phyloP scores from a whole-genome alignment of 2,888 invertebrate genomes.

The Drosophila crucigera region DNA sequence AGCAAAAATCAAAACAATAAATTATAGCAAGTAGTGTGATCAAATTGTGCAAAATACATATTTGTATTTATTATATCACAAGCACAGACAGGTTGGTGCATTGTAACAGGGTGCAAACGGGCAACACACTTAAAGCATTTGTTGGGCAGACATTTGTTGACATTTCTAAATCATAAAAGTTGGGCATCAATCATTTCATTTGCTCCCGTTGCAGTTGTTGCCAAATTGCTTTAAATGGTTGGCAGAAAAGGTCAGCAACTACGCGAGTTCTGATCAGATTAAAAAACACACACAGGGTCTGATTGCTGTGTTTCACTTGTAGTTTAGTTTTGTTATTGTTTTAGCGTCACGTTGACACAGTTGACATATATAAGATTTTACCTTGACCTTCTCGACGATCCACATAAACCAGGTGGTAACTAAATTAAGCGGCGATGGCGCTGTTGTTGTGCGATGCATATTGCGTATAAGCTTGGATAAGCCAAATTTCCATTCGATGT shows the following conservation, averaged over 20 bases:
- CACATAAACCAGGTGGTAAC: constrained; percentile 97
- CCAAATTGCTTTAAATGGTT: constrained; percentile 85
- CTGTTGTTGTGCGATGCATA: constrained; percentile 99
- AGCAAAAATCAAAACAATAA: constrained; percentile 3
- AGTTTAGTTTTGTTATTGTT: constrained; percentile 12
- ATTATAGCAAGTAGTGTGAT: constrained; percentile 12
- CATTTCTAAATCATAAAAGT: constrained; percentile 36
- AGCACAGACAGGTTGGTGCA: constrained; percentile 32
- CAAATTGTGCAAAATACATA: constrained; percentile 24
- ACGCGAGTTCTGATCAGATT: constrained; percentile 53
- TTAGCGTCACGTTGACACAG: neutral
- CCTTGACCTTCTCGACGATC: constrained; percentile 92
- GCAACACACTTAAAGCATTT: constrained; percentile 80
- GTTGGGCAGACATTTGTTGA: constrained; percentile 19
- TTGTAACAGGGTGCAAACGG: constrained; percentile 34
- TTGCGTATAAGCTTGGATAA: constrained; percentile 98
- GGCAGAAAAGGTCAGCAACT: constrained; percentile 84
- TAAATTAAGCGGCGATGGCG: constrained; percentile 98
- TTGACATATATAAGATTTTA: constrained; percentile 81
- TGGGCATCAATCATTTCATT: constrained; percentile 1
- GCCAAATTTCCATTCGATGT: constrained; percentile 99
- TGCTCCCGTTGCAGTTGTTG: constrained; percentile 72
- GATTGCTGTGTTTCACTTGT: constrained; percentile 13
- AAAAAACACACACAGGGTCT: constrained; percentile 12
- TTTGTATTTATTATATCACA: neutral